Conservation (phyloP, 2,888 invertebrate species). For the Celastrina argiolus region DNA sequence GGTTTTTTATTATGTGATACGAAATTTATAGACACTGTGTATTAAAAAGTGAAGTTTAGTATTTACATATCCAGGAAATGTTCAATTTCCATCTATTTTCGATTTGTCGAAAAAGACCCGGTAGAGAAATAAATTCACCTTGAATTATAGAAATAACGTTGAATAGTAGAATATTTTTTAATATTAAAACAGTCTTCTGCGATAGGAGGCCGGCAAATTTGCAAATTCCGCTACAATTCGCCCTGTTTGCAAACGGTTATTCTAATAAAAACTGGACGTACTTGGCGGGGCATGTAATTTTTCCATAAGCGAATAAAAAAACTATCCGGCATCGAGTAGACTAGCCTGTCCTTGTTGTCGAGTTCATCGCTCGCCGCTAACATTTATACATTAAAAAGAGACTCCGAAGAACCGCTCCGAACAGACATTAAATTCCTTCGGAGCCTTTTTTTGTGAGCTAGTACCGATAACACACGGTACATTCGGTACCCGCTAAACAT, state of each 20-base stretch:
- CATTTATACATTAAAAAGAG: slow-evolving; percentile 71
- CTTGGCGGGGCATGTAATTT: neutral
- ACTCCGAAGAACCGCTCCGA: slow-evolving; percentile 67
- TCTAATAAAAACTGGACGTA: neutral
- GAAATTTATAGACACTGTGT: too few species aligned
- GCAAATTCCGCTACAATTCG: neutral
- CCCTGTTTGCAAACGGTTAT: neutral
- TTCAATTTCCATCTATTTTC: too few species aligned
- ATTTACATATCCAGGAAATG: neutral
- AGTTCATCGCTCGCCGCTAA: slow-evolving; percentile 74
- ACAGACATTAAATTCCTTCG: slow-evolving; percentile 72
- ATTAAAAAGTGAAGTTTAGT: too few species aligned
- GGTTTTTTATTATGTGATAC: too few species aligned
- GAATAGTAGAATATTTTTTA: too few species aligned
- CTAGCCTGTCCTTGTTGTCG: slow-evolving; percentile 66
- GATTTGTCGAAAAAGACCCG: too few species aligned
- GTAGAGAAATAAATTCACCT: too few species aligned
- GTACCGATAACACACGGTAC: slow-evolving; percentile 70
- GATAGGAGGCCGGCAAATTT: too few species aligned
- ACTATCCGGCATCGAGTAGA: slow-evolving; percentile 41
- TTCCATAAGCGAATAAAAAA: slow-evolving; percentile 17
- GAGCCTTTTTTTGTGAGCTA: slow-evolving; percentile 60
- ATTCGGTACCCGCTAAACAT: slow-evolving; percentile 46
- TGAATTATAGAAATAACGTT: too few species aligned
- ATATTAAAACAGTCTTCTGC: too few species aligned